These are phyloP conservation scores for Chrosomus eos DNA, from an alignment of 2,797 vertebrate species.

Conservation along the genomic window DNA sequence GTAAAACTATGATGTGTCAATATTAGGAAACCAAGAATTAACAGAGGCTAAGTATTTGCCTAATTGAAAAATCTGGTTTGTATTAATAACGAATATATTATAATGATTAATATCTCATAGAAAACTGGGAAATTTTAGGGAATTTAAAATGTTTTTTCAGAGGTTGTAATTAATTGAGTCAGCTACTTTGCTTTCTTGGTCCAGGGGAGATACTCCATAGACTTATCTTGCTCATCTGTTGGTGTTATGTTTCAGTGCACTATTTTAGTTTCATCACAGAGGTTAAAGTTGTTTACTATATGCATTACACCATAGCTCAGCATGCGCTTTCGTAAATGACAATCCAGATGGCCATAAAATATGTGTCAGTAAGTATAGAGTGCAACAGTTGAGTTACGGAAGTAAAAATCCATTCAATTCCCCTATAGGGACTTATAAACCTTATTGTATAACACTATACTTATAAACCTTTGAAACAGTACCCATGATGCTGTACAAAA, in stretches of 20 bases:
- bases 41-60: background rate
- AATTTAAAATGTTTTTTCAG: background rate
- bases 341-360: slow-evolving; percentile 2
- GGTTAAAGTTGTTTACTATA: slow-evolving; percentile 52
- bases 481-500: background rate
- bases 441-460: background rate
- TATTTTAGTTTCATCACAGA: slow-evolving; percentile 64
- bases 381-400: background rate
- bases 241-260: slow-evolving; percentile 63
- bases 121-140: background rate
- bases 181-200: background rate
- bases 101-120: background rate
- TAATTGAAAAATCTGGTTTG: too few species aligned
- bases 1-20: background rate
- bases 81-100: background rate
- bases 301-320: slow-evolving; percentile 14
- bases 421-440: background rate
- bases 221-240: slow-evolving; percentile 36
- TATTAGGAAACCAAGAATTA: slow-evolving; percentile 4
- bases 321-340: slow-evolving; percentile 10
- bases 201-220: background rate
- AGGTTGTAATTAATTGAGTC: background rate
- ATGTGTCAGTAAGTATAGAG: background rate
- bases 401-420: background rate
- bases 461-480: background rate